Evolutionary conservation across 2,888 invertebrate genomes (phyloP).

Genomic region (Aethes cnicana): DNA sequence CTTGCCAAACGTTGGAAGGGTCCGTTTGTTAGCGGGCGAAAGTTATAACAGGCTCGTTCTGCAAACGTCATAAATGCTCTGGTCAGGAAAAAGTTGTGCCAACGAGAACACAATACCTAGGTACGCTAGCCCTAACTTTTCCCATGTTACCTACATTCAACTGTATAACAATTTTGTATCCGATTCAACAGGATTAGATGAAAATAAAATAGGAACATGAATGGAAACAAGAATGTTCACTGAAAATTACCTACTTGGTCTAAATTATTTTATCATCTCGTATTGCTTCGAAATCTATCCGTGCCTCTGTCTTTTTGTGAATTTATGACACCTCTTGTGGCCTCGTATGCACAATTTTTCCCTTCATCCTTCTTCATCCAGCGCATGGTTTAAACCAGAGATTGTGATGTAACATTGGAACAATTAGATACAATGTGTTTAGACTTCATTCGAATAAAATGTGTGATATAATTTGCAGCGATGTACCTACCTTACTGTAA

Average conservation of each 20-base stretch:
- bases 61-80: conserved; percentile 19
- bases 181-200: too few relatives aligned
- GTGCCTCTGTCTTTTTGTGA: too few relatives aligned
- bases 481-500: conserved; percentile 43
- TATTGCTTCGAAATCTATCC: too few relatives aligned
- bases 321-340: too few relatives aligned
- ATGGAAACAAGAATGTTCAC: not conserved
- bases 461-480: conserved; percentile 37
- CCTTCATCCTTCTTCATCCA: not conserved
- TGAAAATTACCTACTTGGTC: too few relatives aligned
- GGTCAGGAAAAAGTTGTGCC: conserved; percentile 20
- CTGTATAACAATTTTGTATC: too few relatives aligned
- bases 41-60: conserved; percentile 33
- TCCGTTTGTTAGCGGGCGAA: conserved; percentile 23
- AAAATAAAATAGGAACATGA: too few relatives aligned
- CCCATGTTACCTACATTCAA: too few relatives aligned
- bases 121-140: not conserved
- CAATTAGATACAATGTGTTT: not conserved
- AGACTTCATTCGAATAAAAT: conserved; percentile 10
- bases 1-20: conserved; percentile 20
- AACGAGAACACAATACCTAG: too few relatives aligned
- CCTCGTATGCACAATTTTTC: conserved; percentile 12
- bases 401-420: too few relatives aligned
- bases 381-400: not conserved
- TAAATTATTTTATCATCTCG: too few relatives aligned